phyloP scores from a whole-genome alignment of 2,888 invertebrate genomes.

The Ecliptopera silaceata region DNA sequence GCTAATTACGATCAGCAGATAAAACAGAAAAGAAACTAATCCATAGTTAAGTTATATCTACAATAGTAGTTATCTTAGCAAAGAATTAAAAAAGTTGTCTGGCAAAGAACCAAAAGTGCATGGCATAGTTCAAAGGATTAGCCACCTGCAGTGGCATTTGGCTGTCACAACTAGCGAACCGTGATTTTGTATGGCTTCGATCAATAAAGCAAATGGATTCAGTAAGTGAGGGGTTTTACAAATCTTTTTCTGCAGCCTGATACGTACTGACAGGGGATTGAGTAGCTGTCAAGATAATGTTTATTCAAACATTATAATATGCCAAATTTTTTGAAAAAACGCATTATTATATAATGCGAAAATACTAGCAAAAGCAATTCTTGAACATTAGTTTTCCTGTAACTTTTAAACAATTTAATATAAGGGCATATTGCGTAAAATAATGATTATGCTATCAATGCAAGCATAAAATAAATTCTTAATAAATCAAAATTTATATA shows the following conservation, averaged over 20 bases:
- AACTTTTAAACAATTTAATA: too few relatives aligned
- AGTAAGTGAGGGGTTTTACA: constrained; percentile 2
- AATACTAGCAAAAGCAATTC: too few relatives aligned
- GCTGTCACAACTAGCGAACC: constrained; percentile 20
- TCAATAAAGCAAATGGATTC: constrained; percentile 7
- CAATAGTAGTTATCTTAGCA: neutral
- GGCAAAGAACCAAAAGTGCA: constrained; percentile 27
- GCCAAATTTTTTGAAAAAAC: neutral
- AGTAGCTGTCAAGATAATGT: constrained; percentile 4
- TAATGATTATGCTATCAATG: too few relatives aligned
- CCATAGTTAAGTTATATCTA: neutral
- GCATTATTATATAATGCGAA: too few relatives aligned
- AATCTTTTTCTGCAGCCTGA: constrained; percentile 7
- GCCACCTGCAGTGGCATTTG: constrained; percentile 16
- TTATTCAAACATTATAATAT: neutral
- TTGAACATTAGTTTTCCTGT: too few relatives aligned
- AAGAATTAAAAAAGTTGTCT: constrained; percentile 25
- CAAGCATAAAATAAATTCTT: too few relatives aligned
- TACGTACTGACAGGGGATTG: constrained; percentile 13
- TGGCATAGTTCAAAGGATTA: constrained; percentile 26
- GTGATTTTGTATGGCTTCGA: constrained; percentile 15
- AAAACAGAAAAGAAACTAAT: too few relatives aligned
- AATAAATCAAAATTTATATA: too few relatives aligned
- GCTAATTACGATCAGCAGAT: too few relatives aligned
- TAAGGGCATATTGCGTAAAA: too few relatives aligned